Evolutionary conservation across 2,888 invertebrate species (phyloP).

Genomic region (Cremastinae sp.): DNA sequence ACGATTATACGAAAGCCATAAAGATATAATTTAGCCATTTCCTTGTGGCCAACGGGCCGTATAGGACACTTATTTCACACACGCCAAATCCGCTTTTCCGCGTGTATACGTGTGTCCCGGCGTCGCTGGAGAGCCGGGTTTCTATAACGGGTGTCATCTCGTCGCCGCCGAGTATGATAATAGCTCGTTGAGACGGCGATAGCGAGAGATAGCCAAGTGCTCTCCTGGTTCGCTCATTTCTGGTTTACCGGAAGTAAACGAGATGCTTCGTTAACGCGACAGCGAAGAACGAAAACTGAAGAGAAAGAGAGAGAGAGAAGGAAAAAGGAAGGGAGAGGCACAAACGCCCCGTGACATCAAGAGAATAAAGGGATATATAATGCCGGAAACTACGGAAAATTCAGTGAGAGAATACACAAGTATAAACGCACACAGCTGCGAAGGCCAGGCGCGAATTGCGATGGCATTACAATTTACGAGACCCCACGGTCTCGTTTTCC

Average conservation of each 20-base stretch:
- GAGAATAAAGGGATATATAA: constrained; percentile 31
- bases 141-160: constrained; percentile 42
- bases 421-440: constrained; percentile 2
- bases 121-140: constrained; percentile 14
- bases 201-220: constrained; percentile 39
- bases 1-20: constrained; percentile 21
- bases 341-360: constrained; percentile 30
- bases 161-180: constrained; percentile 45
- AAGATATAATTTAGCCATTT: constrained; percentile 50
- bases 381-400: constrained; percentile 37
- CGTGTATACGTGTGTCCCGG: not conserved
- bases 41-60: constrained; percentile 17
- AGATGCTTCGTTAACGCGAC: constrained; percentile 27
- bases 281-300: constrained; percentile 4
- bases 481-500: constrained; percentile 39
- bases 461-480: constrained; percentile 52
- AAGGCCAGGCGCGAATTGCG: constrained; percentile 24
- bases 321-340: constrained; percentile 6
- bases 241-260: constrained; percentile 35
- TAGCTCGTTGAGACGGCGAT: constrained; percentile 41
- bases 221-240: constrained; percentile 43
- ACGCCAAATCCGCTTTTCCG: too few species aligned
- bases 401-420: constrained; percentile 6
- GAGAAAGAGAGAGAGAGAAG: constrained; percentile 14
- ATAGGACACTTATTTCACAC: constrained; percentile 1